Percentiles rank a stretch among this genome's conserved stretches.
phyloP scores from a whole-genome alignment of 1,140 invertebrate species.

The Macrostomum lignano region DNA sequence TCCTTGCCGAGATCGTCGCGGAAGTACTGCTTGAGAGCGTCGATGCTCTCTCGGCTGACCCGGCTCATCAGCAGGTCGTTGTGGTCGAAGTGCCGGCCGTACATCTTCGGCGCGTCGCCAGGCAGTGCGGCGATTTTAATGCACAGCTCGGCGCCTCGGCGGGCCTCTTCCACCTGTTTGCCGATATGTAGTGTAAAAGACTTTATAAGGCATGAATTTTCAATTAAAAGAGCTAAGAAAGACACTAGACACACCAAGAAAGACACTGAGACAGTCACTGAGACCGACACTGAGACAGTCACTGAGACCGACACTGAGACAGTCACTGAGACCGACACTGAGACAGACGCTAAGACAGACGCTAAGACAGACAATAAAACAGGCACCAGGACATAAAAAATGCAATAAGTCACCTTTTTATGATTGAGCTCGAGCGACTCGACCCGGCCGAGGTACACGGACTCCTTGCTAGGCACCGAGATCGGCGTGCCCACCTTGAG shows the following conservation, averaged over 20 bases:
- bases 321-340: too few relatives aligned
- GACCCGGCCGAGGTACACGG: conserved; percentile 69
- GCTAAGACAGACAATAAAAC: too few relatives aligned
- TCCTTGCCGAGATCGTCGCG: conserved; percentile 72
- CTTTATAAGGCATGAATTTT: too few relatives aligned
- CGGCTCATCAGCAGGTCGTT: conserved; percentile 73
- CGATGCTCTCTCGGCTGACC: conserved; percentile 85
- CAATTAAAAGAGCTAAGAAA: too few relatives aligned
- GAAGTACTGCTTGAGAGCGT: conserved; percentile 95
- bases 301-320: too few relatives aligned
- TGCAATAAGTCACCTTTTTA: too few relatives aligned
- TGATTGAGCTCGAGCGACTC: conserved; percentile 67
- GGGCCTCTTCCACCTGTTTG: conserved; percentile 52
- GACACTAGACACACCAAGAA: too few relatives aligned
- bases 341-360: too few relatives aligned
- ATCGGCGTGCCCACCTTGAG: conserved; percentile 80
- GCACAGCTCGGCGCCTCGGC: conserved; percentile 87
- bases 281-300: too few relatives aligned
- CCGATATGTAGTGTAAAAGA: too few relatives aligned
- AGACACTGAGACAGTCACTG: too few relatives aligned
- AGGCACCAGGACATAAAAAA: too few relatives aligned
- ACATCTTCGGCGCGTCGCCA: conserved; percentile 87
- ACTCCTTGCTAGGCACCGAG: conserved; percentile 51
- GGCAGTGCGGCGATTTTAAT: conserved; percentile 85
- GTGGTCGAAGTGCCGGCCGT: conserved; percentile 82